Conservation (phyloP, 2,888 invertebrate genomes). For the Euplexia lucipara region DNA sequence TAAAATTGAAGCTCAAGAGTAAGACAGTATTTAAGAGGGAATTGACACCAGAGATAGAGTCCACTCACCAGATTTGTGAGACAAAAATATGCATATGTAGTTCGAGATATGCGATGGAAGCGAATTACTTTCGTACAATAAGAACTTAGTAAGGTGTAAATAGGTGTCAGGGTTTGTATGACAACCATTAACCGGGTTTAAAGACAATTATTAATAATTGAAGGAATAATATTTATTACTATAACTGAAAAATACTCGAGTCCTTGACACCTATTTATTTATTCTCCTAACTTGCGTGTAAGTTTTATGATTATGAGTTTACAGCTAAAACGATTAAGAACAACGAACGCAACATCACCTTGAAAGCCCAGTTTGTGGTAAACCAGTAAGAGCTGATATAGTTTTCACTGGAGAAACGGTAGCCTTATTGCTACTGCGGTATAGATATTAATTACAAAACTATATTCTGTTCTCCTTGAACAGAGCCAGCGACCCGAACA, state of each 20-base stretch:
- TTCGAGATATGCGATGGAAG: no score
- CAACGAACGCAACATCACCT: slow-evolving; percentile 24
- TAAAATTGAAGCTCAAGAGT: slow-evolving; percentile 14
- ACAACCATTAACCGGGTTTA: not conserved
- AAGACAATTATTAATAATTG: no score
- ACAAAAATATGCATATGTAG: no score
- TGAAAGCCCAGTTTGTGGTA: slow-evolving; percentile 36
- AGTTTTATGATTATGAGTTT: slow-evolving; percentile 12
- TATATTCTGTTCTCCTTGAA: slow-evolving; percentile 36
- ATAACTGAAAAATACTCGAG: slow-evolving; percentile 9
- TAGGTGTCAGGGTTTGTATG: no score
- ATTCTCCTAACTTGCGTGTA: slow-evolving; percentile 9
- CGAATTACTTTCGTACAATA: no score
- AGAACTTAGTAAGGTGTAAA: no score
- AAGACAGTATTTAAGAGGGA: no score
- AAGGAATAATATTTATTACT: not conserved
- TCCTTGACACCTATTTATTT: slow-evolving; percentile 17
- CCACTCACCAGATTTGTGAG: no score
- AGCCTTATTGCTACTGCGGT: slow-evolving; percentile 33
- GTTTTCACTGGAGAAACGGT: slow-evolving; percentile 36
- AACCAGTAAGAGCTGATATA: slow-evolving; percentile 28
- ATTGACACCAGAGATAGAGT: no score
- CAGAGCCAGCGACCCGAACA: slow-evolving; percentile 46
- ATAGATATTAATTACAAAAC: slow-evolving; percentile 50
- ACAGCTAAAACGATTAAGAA: slow-evolving; percentile 20